Conservation (phyloP, 2,113 vertebrate genomes). For the Nyctibius bracteatus region DNA sequence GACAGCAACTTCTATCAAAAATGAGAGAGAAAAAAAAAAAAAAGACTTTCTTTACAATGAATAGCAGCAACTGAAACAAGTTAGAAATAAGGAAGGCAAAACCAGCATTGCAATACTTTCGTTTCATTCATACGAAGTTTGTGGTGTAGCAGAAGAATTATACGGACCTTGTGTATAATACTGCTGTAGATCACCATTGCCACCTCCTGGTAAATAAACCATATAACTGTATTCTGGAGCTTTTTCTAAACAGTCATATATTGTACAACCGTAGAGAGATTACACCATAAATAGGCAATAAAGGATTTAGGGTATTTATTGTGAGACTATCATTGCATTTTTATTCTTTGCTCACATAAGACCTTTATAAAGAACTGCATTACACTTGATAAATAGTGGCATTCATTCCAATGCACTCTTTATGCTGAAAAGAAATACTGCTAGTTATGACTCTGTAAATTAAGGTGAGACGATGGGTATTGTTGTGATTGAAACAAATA, state of each 20-base stretch:
- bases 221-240: slow-evolving; percentile 42
- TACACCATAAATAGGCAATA: slow-evolving; percentile 62
- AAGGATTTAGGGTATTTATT: slow-evolving; percentile 70
- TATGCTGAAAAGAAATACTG: slow-evolving; percentile 61
- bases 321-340: slow-evolving; percentile 58
- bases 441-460: slow-evolving; percentile 67
- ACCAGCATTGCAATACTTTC: slow-evolving; percentile 20
- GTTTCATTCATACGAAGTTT: slow-evolving; percentile 26
- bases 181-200: slow-evolving; percentile 77
- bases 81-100: slow-evolving; percentile 52
- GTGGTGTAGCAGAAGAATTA: background rate
- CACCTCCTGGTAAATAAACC: slow-evolving; percentile 74
- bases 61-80: slow-evolving; percentile 54
- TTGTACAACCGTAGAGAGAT: slow-evolving; percentile 47
- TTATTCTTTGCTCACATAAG: slow-evolving; percentile 67
- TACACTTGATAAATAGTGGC: slow-evolving; percentile 66
- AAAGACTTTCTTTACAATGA: background rate
- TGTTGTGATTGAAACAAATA: slow-evolving; percentile 67
- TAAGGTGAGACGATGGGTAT: slow-evolving; percentile 62
- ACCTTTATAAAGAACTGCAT: slow-evolving; percentile 65
- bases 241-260: slow-evolving; percentile 55
- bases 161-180: background rate
- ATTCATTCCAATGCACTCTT: slow-evolving; percentile 62
- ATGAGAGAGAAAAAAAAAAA: background rate
- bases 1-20: slow-evolving; percentile 61